Conservation (phyloP, 2,113 vertebrate species). For the Gorsachius goisagi region DNA sequence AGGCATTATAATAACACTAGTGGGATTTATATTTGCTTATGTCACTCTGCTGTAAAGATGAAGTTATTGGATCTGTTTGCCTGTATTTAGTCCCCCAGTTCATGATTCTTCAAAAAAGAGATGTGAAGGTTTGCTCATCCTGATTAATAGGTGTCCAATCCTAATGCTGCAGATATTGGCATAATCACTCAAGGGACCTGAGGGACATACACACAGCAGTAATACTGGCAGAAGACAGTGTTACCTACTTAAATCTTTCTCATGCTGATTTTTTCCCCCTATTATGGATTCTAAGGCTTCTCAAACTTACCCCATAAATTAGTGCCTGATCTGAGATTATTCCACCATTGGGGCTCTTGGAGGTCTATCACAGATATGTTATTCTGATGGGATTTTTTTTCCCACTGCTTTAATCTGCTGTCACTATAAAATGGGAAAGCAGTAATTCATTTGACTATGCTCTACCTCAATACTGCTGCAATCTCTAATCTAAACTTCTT, state of each 20-base stretch:
- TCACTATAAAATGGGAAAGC: background rate
- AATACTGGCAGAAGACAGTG: background rate
- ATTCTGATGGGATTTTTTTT: background rate
- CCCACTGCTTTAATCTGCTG: conserved; percentile 19
- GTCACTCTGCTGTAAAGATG: conserved; percentile 51
- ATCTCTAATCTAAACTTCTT: background rate
- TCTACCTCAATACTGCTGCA: background rate
- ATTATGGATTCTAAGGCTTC: background rate
- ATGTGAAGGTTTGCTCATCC: conserved; percentile 37
- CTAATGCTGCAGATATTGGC: conserved; percentile 14
- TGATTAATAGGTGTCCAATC: conserved; percentile 50
- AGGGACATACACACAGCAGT: background rate
- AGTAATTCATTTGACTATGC: background rate
- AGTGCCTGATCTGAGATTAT: conserved; percentile 28
- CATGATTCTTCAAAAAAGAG: conserved; percentile 34
- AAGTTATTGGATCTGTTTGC: conserved; percentile 56
- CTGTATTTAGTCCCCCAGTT: conserved; percentile 41
- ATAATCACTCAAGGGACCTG: conserved; percentile 1
- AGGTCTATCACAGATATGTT: conserved; percentile 8
- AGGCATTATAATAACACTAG: conserved; percentile 66
- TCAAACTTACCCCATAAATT: conserved; percentile 40
- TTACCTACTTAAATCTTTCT: conserved; percentile 5
- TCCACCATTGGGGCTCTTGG: background rate
- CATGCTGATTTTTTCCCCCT: background rate
- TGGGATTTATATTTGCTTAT: conserved; percentile 73